A percentile compares a stretch with the other conserved stretches of the same genome.
Evolutionary conservation across 2,113 vertebrate species (phyloP).

Genomic region (Corythoichthys intestinalis): DNA sequence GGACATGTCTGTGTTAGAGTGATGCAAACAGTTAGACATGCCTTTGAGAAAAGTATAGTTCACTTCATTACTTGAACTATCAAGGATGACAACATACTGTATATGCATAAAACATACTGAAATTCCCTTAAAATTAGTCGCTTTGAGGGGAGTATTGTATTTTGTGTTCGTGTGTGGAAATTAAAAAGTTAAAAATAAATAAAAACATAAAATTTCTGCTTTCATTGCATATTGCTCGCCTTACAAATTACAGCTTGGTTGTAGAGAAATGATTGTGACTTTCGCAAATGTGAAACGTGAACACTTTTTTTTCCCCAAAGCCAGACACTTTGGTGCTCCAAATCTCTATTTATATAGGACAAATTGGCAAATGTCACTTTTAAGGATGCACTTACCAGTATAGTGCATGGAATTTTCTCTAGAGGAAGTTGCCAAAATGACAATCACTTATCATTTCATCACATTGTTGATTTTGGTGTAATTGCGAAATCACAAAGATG

Average conservation of each 20-base stretch:
- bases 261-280: constrained; percentile 1
- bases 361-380: background rate
- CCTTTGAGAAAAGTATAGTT: too few species aligned
- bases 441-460: constrained; percentile 12
- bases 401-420: background rate
- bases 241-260: background rate
- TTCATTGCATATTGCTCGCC: background rate
- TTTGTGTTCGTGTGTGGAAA: too few species aligned
- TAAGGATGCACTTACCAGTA: background rate
- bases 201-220: too few species aligned
- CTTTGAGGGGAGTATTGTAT: too few species aligned
- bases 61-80: background rate
- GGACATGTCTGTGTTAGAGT: too few species aligned
- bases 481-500: constrained; percentile 21
- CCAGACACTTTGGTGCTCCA: background rate
- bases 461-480: constrained; percentile 41
- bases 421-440: constrained; percentile 9
- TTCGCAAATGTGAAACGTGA: background rate
- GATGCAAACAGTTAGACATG: too few species aligned
- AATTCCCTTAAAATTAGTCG: background rate
- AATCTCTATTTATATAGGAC: background rate
- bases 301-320: background rate
- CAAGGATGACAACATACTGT: background rate
- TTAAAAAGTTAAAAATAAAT: too few species aligned
- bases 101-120: background rate